A percentile compares a stretch with the other conserved stretches of the same genome.
Conservation (phyloP, 2,888 invertebrate genomes). For the Stenodema calcarata region DNA sequence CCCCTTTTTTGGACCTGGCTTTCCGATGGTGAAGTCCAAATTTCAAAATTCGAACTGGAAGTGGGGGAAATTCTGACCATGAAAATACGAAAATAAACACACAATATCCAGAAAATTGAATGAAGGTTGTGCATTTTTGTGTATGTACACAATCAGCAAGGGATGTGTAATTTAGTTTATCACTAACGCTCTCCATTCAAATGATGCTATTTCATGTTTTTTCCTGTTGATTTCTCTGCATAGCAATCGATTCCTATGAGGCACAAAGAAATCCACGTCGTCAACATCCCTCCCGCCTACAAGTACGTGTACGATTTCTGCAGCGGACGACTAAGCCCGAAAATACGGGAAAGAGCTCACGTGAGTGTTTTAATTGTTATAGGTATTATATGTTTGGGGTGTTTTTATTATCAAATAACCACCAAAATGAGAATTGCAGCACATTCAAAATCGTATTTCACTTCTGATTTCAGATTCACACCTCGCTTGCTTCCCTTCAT, state of each 20-base stretch:
- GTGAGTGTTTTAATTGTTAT: slow-evolving; percentile 61
- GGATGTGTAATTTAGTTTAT: neutral
- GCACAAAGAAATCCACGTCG: slow-evolving; percentile 76
- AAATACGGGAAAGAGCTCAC: slow-evolving; percentile 72
- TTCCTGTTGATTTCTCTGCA: slow-evolving; percentile 57
- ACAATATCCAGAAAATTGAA: no score
- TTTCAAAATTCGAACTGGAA: no score
- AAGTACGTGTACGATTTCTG: slow-evolving; percentile 79
- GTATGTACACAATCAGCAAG: neutral
- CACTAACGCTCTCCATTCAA: neutral
- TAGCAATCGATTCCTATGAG: slow-evolving; percentile 81
- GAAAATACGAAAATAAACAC: no score
- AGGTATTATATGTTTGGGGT: no score
- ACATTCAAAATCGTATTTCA: no score
- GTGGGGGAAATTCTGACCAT: no score
- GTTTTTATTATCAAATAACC: no score
- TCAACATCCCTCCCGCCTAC: slow-evolving; percentile 75
- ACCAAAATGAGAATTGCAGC: no score
- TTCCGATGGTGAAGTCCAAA: no score
- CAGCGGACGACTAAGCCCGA: slow-evolving; percentile 71
- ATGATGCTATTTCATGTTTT: neutral
- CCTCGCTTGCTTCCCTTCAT: slow-evolving; percentile 68
- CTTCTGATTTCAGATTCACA: slow-evolving; percentile 65
- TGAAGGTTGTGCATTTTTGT: no score
- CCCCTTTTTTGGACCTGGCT: no score